Base-by-base conservation (phyloP, 2,797 vertebrate species). In the Moxostoma hubbsi region DNA sequence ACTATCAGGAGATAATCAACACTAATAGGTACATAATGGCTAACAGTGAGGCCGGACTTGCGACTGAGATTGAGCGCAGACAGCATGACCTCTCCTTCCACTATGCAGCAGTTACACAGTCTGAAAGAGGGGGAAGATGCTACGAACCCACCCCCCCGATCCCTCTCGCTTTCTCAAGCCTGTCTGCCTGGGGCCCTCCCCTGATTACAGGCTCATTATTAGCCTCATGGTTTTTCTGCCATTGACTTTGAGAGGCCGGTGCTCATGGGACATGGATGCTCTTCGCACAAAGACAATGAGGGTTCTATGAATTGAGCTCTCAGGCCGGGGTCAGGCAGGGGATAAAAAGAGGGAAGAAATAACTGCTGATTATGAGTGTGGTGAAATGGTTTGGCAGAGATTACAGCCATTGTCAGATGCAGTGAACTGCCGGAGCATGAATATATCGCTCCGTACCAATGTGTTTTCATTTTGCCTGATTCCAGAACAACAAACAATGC, bases 21-120 rank as follows among this genome's bases (percentile, higher is more conserved):
- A 92, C 94, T 98, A 98, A 98, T 98, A 97, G 95, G 96, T 96
- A 96, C 95, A 96, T 97, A 97, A 98, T 97, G 93, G 94, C 92
- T 95, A 96, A 95, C 95, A 95, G 95, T 94, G 93, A 93, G 90
- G 93, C 94, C 93, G 92, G 94, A 92, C 95, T 95, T 90, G 90
- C 92, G 94, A 95, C 90, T 83, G 85, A 91, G 95, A 96, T 91
- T 91, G 92, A 95, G 94, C 86, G 79, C 91, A 93, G 90, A 93
- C 91, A 89, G 89, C 84, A 53, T 92, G 91, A 93, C 91, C 90
- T 91, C 86, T 86, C 86, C 89, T 90, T 92, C 88, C 89, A 89
- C 88, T 36, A 73, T 70, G 58, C 45, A 79, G 53, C 88, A 88
- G 84, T 85, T 85, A 87, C 59, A 57, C 51, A 77, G 84, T 88